phyloP scores from a whole-genome alignment of 1,140 invertebrate genomes.

The Laupala kohalensis region DNA sequence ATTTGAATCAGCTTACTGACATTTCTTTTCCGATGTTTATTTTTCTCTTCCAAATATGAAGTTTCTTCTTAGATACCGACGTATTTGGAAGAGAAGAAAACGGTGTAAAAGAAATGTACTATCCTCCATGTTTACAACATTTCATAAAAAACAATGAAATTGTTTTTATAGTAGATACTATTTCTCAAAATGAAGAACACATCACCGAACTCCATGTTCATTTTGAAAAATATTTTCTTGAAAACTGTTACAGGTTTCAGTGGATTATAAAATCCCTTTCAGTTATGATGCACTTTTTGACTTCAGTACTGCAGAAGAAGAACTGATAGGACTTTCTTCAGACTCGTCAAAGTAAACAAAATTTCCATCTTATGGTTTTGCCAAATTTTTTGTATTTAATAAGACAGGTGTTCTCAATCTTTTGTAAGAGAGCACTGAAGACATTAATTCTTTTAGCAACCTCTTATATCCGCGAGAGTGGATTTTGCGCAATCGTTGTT shows the following conservation, averaged over 20 bases:
- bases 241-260: not conserved
- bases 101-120: not conserved
- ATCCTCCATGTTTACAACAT: not conserved
- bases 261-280: not conserved
- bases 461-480: no score
- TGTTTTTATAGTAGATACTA: not conserved
- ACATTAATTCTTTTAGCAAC: no score
- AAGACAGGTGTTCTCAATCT: not conserved
- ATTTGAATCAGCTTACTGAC: not conserved
- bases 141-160: not conserved
- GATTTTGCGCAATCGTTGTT: no score
- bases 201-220: not conserved
- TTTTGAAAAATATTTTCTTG: not conserved
- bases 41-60: not conserved
- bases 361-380: not conserved
- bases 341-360: not conserved
- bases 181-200: not conserved
- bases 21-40: no score
- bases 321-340: not conserved
- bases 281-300: not conserved
- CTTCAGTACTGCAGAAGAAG: not conserved
- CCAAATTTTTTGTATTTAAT: not conserved
- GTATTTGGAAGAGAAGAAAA: not conserved
- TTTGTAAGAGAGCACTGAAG: conserved; percentile 1
- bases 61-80: not conserved